phyloP scores from a whole-genome alignment of 2,888 invertebrate species.

The Falcaria lacertinaria region DNA sequence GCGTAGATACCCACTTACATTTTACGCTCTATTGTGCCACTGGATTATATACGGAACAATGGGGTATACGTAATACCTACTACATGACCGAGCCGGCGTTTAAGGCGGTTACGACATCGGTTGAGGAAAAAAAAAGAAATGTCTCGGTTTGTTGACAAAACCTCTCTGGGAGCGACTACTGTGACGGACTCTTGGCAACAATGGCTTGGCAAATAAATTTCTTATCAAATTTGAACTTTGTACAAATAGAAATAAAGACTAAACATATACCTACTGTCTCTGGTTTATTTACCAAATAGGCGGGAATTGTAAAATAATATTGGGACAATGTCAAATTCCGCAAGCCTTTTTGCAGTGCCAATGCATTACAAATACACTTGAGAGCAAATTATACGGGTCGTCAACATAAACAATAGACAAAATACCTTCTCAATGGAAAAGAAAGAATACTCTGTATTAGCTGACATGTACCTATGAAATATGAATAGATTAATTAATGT shows the following conservation, averaged over 20 bases:
- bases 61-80: slow-evolving; percentile 15
- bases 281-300: too few species aligned
- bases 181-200: slow-evolving; percentile 27
- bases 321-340: neutral
- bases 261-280: too few species aligned
- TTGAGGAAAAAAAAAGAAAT: slow-evolving; percentile 28
- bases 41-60: neutral
- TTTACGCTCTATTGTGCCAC: neutral
- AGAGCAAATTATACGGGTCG: too few species aligned
- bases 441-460: too few species aligned
- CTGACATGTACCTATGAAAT: too few species aligned
- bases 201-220: slow-evolving; percentile 8
- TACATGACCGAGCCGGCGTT: slow-evolving; percentile 11
- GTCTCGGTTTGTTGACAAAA: slow-evolving; percentile 27
- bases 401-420: too few species aligned
- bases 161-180: slow-evolving; percentile 12
- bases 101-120: slow-evolving; percentile 28
- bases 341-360: neutral
- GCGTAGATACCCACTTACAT: neutral
- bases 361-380: too few species aligned
- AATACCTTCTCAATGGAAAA: too few species aligned
- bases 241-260: neutral
- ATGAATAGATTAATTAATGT: too few species aligned
- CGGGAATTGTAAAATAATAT: neutral
- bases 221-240: neutral